A percentile compares a stretch with the other conserved stretches of the same genome.
Conservation (phyloP, 2,888 invertebrate species). For the Gandaritis pyraliata region DNA sequence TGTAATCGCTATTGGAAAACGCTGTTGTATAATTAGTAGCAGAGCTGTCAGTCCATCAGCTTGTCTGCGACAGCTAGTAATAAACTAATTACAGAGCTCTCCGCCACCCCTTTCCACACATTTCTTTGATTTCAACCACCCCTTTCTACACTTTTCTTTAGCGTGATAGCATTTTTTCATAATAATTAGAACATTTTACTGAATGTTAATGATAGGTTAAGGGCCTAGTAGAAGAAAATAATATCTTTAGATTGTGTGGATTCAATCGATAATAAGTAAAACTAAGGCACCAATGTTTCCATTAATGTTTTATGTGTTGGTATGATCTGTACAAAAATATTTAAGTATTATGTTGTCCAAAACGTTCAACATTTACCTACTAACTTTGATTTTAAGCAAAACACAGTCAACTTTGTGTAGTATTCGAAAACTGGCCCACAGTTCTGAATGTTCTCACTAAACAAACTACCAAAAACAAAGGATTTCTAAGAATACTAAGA, state of each 20-base stretch:
- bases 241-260: too few relatives aligned
- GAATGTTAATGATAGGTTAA: constrained; percentile 31
- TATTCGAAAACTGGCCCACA: constrained; percentile 10
- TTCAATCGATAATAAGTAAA: too few relatives aligned
- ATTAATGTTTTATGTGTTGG: too few relatives aligned
- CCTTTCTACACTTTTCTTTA: constrained; percentile 30
- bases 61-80: constrained; percentile 63
- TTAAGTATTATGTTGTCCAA: too few relatives aligned
- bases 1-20: constrained; percentile 35
- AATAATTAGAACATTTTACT: constrained; percentile 59
- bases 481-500: constrained; percentile 42
- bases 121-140: constrained; percentile 76
- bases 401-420: constrained; percentile 3
- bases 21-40: constrained; percentile 55
- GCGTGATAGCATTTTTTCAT: constrained; percentile 56
- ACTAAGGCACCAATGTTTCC: too few relatives aligned
- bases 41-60: constrained; percentile 64
- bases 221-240: background rate
- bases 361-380: background rate
- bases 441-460: constrained; percentile 22
- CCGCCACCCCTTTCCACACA: constrained; percentile 67
- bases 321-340: too few relatives aligned
- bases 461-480: constrained; percentile 47
- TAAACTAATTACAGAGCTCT: constrained; percentile 74
- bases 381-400: background rate